These are phyloP conservation scores for Eilema griseolum DNA, from an alignment of 2,888 invertebrate genomes.

Conservation along the genomic window DNA sequence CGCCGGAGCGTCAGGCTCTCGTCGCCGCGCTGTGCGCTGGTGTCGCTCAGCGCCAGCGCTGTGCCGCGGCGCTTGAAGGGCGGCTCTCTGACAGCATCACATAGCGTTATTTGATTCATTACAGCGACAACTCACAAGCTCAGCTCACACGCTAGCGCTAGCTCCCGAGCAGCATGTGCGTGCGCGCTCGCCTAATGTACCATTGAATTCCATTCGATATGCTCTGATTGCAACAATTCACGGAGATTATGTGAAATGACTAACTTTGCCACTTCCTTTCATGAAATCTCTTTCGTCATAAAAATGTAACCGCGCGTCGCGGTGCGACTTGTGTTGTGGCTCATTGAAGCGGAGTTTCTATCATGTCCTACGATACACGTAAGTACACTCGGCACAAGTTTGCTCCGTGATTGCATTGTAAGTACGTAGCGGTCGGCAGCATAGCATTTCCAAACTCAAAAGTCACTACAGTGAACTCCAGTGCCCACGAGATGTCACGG, in stretches of 20 bases:
- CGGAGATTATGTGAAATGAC: constrained; percentile 37
- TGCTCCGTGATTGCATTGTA: neutral
- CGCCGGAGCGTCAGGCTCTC: no score
- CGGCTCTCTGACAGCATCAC: no score
- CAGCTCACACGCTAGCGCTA: no score
- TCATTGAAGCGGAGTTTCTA: neutral
- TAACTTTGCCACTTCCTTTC: constrained; percentile 29
- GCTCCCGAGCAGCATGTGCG: neutral
- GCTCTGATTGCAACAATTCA: constrained; percentile 48
- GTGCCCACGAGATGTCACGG: neutral
- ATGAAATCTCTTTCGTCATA: constrained; percentile 18
- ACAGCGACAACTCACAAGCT: no score
- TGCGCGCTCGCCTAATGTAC: constrained; percentile 32
- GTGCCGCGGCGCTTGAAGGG: no score
- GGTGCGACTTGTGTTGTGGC: no score
- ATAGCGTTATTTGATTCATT: no score
- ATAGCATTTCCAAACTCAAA: neutral
- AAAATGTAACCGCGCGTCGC: constrained; percentile 1
- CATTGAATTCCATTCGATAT: constrained; percentile 46
- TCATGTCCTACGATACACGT: neutral
- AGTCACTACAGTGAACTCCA: neutral
- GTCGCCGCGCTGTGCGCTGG: no score
- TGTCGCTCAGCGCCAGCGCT: no score
- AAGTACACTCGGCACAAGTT: neutral
- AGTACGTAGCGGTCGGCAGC: no score